Base-by-base conservation (phyloP, 2,888 invertebrate genomes). In the Thera obeliscata region DNA sequence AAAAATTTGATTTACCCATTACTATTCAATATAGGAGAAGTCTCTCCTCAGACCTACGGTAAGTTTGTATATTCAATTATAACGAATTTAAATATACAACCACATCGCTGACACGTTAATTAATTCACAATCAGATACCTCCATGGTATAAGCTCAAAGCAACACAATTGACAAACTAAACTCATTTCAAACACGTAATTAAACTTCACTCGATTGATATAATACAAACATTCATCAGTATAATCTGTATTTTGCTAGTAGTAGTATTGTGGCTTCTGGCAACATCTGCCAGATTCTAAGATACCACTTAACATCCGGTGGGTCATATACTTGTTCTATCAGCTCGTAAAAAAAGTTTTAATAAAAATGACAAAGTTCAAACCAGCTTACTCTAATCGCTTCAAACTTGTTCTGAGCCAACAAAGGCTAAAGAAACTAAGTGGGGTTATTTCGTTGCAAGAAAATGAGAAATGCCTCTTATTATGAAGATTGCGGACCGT, bases 401-500 rank as follows among this genome's bases (percentile, higher is more conserved):
- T 56, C 56, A 41, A 56, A 55, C 55, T 61, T 41, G 43, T 55
- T 55, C 38, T 57, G 38, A 57, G 56, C 50, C 50, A 63, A 50
- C 56, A 62, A 56, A 38, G 56, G 48, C 36, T 61, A 12, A 54
- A 58, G 49, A 62, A 67, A 62, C 9, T 54, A 61, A 64, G 56
- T 59, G 55, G 58, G 22, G 59, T 62, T 69, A 22, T 65, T 65
- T 61, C 57, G n/a, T 58, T 35, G 50, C 49, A 64, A 54, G 52
- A 66, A 52, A 78, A 81, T 78, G 80, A 80, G 69, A 75, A 74
- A 78, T 75, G 59, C 57, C 72, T 68, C 72, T 77, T 78, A 78
- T 77, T 80, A 74, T 64, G 69, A 60, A 70, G 73, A 78, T 75
- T 71, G 74, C 70, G 61, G 48, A 61, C 38, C 63, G 41, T 22